Percentiles rank a stretch among this genome's conserved stretches.
phyloP scores from a whole-genome alignment of 2,797 vertebrate genomes.

The Spondyliosoma cantharus region DNA sequence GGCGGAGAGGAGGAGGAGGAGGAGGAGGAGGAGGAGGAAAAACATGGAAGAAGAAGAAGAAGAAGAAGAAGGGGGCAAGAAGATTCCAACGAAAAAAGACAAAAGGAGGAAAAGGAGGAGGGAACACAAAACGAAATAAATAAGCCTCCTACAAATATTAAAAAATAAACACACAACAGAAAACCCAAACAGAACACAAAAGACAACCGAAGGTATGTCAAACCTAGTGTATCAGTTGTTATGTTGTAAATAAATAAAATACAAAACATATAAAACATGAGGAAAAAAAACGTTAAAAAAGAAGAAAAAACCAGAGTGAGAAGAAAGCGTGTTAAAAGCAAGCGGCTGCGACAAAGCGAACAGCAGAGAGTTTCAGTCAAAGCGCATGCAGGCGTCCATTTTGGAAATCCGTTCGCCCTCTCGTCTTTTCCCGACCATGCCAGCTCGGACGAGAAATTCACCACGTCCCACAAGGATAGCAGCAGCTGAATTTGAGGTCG shows the following conservation, averaged over 20 bases:
- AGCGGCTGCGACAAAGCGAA: constrained; percentile 77
- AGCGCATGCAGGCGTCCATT: constrained; percentile 84
- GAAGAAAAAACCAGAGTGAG: constrained; percentile 68
- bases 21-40: constrained; percentile 43
- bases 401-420: constrained; percentile 22
- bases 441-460: constrained; percentile 64
- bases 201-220: constrained; percentile 60
- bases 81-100: constrained; percentile 80
- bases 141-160: constrained; percentile 85
- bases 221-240: constrained; percentile 65
- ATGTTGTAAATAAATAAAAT: constrained; percentile 38
- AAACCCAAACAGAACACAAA: constrained; percentile 74
- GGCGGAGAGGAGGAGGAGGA: constrained; percentile 57
- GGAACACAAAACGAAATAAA: constrained; percentile 89
- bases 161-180: constrained; percentile 79
- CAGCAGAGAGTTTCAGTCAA: constrained; percentile 68
- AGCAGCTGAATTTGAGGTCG: constrained; percentile 55
- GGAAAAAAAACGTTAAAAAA: constrained; percentile 63
- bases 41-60: constrained; percentile 64
- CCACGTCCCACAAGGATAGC: constrained; percentile 53
- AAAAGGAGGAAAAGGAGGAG: constrained; percentile 79
- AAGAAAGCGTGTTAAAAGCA: constrained; percentile 79
- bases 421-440: constrained; percentile 67
- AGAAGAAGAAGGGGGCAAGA: constrained; percentile 71
- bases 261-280: constrained; percentile 62